Percentiles rank a stretch among this genome's conserved stretches.
phyloP scores from a whole-genome alignment of 1,140 invertebrate genomes.

The Ips nitidus region DNA sequence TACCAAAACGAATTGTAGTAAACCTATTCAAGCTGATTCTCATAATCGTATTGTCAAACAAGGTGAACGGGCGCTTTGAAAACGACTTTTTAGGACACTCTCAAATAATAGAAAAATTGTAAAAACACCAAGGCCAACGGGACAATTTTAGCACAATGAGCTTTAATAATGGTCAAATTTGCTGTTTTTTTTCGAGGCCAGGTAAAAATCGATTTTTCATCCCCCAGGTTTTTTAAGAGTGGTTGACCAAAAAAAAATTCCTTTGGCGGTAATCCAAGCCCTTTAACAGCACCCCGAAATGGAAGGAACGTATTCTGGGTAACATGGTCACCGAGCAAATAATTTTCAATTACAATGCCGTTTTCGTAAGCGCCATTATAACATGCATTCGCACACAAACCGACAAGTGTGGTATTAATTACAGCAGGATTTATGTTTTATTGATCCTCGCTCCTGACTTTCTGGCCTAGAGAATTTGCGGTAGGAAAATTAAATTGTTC shows the following conservation, averaged over 20 bases:
- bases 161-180: background rate
- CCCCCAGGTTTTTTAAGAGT: background rate
- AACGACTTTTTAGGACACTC: too few relatives aligned
- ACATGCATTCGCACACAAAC: conserved; percentile 27
- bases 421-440: conserved; percentile 25
- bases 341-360: conserved; percentile 28
- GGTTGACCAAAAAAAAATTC: background rate
- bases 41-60: conserved; percentile 15
- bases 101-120: background rate
- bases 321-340: conserved; percentile 13
- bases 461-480: conserved; percentile 14
- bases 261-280: conserved; percentile 7
- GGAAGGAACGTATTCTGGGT: conserved; percentile 4
- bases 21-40: background rate
- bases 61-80: background rate
- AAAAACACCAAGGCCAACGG: background rate
- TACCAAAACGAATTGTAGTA: background rate
- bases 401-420: conserved; percentile 32
- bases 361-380: conserved; percentile 30
- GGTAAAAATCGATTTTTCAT: background rate
- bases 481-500: too few relatives aligned
- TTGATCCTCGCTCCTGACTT: conserved; percentile 23
- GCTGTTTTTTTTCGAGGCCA: background rate
- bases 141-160: background rate
- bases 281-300: background rate